Conservation (phyloP, 2,113 vertebrate species). For the Hassar affinis region DNA sequence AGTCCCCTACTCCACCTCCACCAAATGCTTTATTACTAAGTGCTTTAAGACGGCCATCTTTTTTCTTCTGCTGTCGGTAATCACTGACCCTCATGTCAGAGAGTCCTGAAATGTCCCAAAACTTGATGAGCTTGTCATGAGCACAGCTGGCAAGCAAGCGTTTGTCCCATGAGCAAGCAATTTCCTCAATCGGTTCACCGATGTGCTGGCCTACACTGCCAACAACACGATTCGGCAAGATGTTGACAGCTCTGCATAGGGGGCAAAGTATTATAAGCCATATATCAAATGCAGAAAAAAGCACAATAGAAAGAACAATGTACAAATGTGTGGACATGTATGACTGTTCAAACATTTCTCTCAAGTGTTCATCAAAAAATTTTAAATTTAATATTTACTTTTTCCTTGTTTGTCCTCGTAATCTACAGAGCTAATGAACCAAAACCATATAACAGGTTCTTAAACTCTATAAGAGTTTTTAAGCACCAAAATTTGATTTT, state of each 20-base stretch:
- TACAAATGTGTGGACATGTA: background rate
- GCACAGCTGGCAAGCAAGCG: slow-evolving; percentile 84
- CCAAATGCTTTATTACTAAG: slow-evolving; percentile 84
- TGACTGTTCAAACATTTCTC: background rate
- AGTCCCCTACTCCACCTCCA: slow-evolving; percentile 74
- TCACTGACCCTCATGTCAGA: slow-evolving; percentile 74
- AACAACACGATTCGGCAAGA: slow-evolving; percentile 89
- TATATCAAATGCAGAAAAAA: background rate
- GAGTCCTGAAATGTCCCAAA: slow-evolving; percentile 85
- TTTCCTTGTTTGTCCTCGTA: too few species aligned
- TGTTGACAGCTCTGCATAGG: slow-evolving; percentile 79
- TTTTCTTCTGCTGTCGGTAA: slow-evolving; percentile 87
- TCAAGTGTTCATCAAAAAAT: background rate
- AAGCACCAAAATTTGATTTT: background rate
- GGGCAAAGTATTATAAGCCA: background rate
- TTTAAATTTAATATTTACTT: too few species aligned
- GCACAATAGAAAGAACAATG: background rate
- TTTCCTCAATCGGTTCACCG: slow-evolving; percentile 86
- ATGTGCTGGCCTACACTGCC: slow-evolving; percentile 89
- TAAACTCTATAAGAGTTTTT: background rate
- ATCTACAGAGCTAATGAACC: too few species aligned
- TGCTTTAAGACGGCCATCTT: slow-evolving; percentile 75
- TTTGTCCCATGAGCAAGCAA: slow-evolving; percentile 74
- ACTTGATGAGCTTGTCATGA: slow-evolving; percentile 92
- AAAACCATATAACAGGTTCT: too few species aligned